These are phyloP conservation scores for Alligator mississippiensis DNA, from an alignment of 2,113 vertebrate genomes.

Conservation along the genomic window DNA sequence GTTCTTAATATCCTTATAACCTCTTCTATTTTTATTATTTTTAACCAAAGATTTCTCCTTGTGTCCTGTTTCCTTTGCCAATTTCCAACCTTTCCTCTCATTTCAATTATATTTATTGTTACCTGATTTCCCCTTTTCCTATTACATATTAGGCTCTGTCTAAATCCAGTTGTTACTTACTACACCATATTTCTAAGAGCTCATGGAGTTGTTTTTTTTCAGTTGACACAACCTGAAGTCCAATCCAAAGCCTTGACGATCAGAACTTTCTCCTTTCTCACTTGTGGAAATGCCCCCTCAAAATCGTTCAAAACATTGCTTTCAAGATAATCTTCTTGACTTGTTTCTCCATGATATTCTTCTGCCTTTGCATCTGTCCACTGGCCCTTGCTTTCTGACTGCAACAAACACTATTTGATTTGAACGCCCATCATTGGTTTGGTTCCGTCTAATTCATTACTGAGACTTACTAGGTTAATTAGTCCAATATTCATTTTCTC, in stretches of 20 bases:
- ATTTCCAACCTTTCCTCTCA: too few species aligned
- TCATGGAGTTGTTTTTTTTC: background rate
- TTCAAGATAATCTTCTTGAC: background rate
- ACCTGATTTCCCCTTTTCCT: too few species aligned
- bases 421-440: background rate
- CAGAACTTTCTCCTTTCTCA: background rate
- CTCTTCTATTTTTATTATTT: too few species aligned
- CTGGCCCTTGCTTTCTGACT: background rate
- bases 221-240: background rate
- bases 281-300: background rate
- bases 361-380: background rate
- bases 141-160: background rate
- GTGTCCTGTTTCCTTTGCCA: too few species aligned
- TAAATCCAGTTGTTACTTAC: background rate
- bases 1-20: too few species aligned
- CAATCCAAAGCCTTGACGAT: background rate
- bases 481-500: background rate
- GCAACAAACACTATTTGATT: background rate
- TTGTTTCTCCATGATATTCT: background rate
- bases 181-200: background rate
- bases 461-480: background rate
- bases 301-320: background rate
- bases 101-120: too few species aligned
- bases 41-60: too few species aligned
- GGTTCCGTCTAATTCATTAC: background rate